Base-by-base conservation (phyloP, 2,797 vertebrate genomes). In the Discoglossus pictus region DNA sequence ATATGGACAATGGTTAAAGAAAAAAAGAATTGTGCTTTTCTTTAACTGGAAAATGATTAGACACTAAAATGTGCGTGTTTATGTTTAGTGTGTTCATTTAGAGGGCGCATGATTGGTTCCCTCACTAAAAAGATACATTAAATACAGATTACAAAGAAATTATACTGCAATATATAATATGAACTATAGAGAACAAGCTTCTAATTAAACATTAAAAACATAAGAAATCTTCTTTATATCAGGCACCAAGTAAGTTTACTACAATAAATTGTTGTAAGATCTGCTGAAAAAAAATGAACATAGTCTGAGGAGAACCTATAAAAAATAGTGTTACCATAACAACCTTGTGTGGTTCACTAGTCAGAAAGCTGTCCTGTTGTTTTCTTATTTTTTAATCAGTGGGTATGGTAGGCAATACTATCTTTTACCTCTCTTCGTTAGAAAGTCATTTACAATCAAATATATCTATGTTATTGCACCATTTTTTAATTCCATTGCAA, bases 321-420 rank as follows among this genome's bases (percentile, higher is more conserved):
- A 36, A 54, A 38, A n/a, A n/a, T n/a, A 36, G 21, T 24, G 34
- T 54, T 54, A 15, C 34, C 52, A 54, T 54, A 54, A 54, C 52
- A 54, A 54, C 52, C 16, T 18, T 12, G 38, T 38, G 52, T 36
- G 5, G 31, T 2, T 54, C 31, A 18, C 27, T 54, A 54, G 12
- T 36, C 31, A 54, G 52, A 54, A 24, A 21, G 17, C 18, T 36
- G 36, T 36, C 31, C 25, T 11, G n/a, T n/a, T 20, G 17, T 21
- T 20, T n/a, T n/a, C n/a, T 54, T 17, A 54, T 54, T 36, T 54
- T n/a, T 20, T 54, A 54, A 35, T 54, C 10, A 38, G 52, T 54
- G 36, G 17, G 16, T 21, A 54, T 38, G 52, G 52, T 36, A 25
- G 38, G 11, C 31, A 36, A 20, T 34, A 21, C n/a, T 20, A 21